Conservation (phyloP, 1,140 invertebrate genomes). For the Rhagoletis pomonella region DNA sequence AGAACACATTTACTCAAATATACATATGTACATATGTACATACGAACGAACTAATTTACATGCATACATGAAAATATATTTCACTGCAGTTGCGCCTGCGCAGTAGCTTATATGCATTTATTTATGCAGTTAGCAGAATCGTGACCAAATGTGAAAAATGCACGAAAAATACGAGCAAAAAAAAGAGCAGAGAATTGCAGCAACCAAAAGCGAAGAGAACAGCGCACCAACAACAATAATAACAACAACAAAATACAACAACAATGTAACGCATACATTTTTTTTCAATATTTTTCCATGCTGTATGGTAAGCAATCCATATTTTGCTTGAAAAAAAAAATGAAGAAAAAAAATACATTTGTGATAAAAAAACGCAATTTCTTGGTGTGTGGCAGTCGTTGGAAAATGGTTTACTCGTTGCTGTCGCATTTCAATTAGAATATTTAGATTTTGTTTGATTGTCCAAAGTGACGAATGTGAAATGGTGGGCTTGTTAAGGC, state of each 20-base stretch:
- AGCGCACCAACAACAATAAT: not conserved
- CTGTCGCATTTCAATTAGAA: conserved; percentile 48
- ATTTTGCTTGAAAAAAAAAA: conserved; percentile 1
- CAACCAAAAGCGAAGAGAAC: not conserved
- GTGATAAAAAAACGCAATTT: not conserved
- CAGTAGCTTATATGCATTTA: not conserved
- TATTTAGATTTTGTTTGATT: conserved; percentile 37
- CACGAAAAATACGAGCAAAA: not conserved
- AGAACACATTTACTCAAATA: not conserved
- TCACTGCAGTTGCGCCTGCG: conserved; percentile 26
- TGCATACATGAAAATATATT: not conserved
- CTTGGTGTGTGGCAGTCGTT: conserved; percentile 21
- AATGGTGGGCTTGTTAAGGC: not conserved
- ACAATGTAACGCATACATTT: conserved; percentile 13
- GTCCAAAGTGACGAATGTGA: conserved; percentile 24
- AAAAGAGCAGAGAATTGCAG: not conserved
- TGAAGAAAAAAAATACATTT: not conserved
- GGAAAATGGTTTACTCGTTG: not conserved
- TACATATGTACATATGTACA: not conserved
- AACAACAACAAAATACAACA: too few species aligned
- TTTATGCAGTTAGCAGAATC: not conserved
- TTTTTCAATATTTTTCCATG: not conserved
- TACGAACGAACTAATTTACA: conserved; percentile 26
- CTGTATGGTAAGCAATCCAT: not conserved
- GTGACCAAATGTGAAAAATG: conserved; percentile 33